Evolutionary conservation across 2,113 vertebrate genomes (phyloP), one percentile per base, ranked within the genome.

Genomic region (Narcine bancroftii): DNA sequence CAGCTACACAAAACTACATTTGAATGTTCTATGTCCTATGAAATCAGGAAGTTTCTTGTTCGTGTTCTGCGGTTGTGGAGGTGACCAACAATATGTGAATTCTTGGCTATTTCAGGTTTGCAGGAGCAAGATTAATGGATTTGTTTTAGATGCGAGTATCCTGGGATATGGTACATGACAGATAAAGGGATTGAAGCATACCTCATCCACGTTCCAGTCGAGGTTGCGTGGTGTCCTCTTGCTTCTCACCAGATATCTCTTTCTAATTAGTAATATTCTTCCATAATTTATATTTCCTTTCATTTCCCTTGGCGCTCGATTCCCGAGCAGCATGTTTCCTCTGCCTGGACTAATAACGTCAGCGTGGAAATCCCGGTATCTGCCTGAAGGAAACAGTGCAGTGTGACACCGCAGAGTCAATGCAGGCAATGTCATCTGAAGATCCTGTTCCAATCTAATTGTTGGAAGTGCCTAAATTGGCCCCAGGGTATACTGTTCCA

Each of bases 231-330:
- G 45, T 47, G 6, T 47, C 47, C 47, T 33, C 47, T 24, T 17
- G 47, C 50, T 33, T 11, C 24, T 83, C 10, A 1, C 33, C 2
- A 83, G 79, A 13, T 33, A 53, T 83, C 29, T 83, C 26, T 53
- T 53, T n/a, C 29, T n/a, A 83, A 53, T 50, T 17, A 53, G 47
- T 0, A 29, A 33, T 33, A 53, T 33, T 83, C 47, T 83, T 53
- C 53, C 79, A 53, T 83, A 47, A 83, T 15, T 83, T 53, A 53
- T 50, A 83, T 53, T 83, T 83, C 79, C 79, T 83, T 50, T 83
- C 33, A 11, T 53, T 83, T 83, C 79, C 33, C 47, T 29, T 53
- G 45, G 10, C 53, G 47, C 29, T 83, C 79, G 5, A 33, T 13
- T 53, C 45, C 77, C 29, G 3, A 6, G 2, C 26, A 33, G 3